Percentiles rank a stretch among this genome's conserved stretches.
These are phyloP conservation scores for Auanema sp. DNA, from an alignment of 2,888 invertebrate species.

Conservation along the genomic window DNA sequence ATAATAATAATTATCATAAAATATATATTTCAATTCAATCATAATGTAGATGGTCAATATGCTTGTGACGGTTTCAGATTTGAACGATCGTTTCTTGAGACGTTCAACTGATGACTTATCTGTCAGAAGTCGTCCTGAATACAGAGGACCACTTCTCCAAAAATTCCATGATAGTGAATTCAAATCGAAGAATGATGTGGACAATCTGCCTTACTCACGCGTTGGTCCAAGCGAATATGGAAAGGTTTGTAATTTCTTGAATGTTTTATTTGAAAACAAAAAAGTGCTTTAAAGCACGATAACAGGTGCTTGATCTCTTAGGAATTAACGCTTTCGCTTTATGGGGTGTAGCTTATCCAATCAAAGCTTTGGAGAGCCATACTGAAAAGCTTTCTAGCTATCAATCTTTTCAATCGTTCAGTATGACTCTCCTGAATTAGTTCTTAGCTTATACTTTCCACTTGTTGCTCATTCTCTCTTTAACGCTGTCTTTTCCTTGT, in stretches of 20 bases:
- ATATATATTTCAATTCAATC: background rate
- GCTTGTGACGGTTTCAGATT: background rate
- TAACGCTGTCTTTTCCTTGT: constrained; percentile 12
- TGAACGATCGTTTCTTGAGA: constrained; percentile 40
- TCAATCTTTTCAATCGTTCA: background rate
- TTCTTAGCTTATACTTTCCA: background rate
- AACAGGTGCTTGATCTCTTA: too few species aligned
- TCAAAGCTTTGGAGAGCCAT: background rate
- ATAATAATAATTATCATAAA: background rate
- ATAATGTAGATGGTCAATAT: background rate
- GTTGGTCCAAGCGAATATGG: constrained; percentile 31
- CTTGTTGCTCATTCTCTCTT: constrained; percentile 2
- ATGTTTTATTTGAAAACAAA: constrained; percentile 9
- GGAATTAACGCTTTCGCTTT: background rate
- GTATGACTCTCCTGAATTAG: background rate
- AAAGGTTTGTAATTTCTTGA: constrained; percentile 11
- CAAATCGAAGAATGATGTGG: constrained; percentile 36
- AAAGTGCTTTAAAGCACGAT: too few species aligned
- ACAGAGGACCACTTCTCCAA: constrained; percentile 62
- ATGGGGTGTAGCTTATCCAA: background rate
- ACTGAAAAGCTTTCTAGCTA: background rate
- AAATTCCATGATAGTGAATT: constrained; percentile 61
- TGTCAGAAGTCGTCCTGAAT: constrained; percentile 42
- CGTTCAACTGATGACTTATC: constrained; percentile 57
- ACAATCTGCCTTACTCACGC: constrained; percentile 32